Conservation (phyloP, 2,888 invertebrate species). For the Dolichopus griseipennis region DNA sequence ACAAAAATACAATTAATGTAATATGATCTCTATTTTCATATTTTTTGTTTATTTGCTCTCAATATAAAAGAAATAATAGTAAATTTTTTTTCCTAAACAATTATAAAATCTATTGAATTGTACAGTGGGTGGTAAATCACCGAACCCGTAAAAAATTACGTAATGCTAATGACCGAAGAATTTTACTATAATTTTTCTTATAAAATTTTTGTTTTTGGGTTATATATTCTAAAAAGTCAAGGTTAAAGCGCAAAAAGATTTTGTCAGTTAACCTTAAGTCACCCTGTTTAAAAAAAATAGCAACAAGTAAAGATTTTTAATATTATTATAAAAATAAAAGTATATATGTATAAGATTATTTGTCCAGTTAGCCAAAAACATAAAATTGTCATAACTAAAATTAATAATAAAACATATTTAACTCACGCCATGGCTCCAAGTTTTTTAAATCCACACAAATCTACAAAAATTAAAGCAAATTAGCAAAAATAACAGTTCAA, state of each 20-base stretch:
- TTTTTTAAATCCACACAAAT: too few species aligned
- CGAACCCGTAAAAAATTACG: neutral
- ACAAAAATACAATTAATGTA: neutral
- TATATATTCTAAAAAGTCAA: neutral
- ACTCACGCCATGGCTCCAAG: too few species aligned
- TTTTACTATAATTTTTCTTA: neutral
- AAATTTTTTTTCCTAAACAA: neutral
- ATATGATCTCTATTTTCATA: neutral
- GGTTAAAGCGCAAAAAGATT: neutral
- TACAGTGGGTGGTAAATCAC: constrained; percentile 4
- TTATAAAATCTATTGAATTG: neutral
- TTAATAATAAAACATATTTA: too few species aligned
- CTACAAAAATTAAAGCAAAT: too few species aligned
- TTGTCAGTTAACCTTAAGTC: neutral
- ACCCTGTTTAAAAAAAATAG: neutral
- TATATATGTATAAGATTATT: neutral
- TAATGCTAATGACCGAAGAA: neutral
- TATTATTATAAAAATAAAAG: neutral
- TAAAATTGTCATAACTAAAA: neutral
- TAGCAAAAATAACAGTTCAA: too few species aligned
- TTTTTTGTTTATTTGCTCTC: too few species aligned
- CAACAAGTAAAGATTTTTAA: neutral
- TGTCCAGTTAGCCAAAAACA: neutral
- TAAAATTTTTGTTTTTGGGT: neutral
- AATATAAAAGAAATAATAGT: neutral